These are phyloP conservation scores for Oenanthe melanoleuca DNA, from an alignment of 2,113 vertebrate species.

Conservation along the genomic window DNA sequence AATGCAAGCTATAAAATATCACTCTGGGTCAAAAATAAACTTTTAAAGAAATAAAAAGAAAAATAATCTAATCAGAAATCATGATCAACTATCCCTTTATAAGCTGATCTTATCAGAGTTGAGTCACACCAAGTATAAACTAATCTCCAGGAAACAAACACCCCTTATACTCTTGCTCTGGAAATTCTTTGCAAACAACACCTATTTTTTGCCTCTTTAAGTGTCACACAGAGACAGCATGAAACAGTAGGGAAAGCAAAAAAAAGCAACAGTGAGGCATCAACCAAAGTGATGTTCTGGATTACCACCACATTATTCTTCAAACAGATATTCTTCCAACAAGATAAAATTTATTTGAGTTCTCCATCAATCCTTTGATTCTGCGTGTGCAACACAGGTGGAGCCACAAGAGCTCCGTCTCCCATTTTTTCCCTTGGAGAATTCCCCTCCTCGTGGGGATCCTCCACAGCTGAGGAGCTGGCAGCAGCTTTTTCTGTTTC, in stretches of 20 bases:
- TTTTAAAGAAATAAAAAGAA: not conserved
- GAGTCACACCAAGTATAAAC: not conserved
- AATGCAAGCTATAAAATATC: not conserved
- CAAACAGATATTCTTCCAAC: not conserved
- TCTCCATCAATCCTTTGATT: not conserved
- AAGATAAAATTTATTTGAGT: not conserved
- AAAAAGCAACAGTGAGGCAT: not conserved
- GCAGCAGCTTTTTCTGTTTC: not conserved
- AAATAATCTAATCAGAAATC: not conserved
- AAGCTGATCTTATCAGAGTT: not conserved
- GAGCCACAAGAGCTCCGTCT: fast-evolving
- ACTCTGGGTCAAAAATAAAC: not conserved
- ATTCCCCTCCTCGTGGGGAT: fast-evolving
- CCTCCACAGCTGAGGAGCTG: not conserved
- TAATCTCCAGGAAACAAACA: not conserved
- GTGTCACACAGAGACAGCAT: not conserved
- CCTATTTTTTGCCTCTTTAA: not conserved
- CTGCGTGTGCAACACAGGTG: not conserved
- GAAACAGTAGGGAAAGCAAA: not conserved
- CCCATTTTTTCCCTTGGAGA: not conserved
- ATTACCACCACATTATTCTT: not conserved
- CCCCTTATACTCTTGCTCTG: not conserved
- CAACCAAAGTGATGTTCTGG: not conserved
- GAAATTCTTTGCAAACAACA: not conserved
- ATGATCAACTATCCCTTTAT: not conserved